Percentiles rank a stretch among this genome's conserved stretches.
Evolutionary conservation across 2,113 vertebrate species (phyloP).

Genomic region (Pavo muticus): DNA sequence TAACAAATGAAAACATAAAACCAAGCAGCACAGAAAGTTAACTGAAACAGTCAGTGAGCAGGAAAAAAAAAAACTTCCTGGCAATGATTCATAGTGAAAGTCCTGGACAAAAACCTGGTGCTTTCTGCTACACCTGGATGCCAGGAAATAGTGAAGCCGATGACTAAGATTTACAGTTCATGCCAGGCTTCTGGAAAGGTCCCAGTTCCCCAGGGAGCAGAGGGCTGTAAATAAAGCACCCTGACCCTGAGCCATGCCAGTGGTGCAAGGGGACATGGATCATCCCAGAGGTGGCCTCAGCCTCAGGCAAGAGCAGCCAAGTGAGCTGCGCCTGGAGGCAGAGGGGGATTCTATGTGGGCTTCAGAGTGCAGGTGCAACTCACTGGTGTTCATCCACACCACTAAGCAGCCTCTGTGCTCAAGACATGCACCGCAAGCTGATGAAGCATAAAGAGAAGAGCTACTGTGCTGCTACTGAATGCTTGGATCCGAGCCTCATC

Average conservation of each 20-base stretch:
- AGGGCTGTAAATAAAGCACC: not conserved
- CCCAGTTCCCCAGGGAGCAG: not conserved
- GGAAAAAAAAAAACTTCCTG: not conserved
- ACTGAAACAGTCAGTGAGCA: not conserved
- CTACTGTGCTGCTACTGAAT: not conserved
- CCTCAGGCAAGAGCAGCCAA: not conserved
- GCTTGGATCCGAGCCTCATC: not conserved
- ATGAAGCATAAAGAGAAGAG: not conserved
- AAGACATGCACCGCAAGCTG: not conserved
- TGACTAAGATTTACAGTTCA: no score
- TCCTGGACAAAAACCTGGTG: not conserved
- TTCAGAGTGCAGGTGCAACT: not conserved
- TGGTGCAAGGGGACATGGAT: not conserved
- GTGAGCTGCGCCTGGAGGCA: rapidly evolving
- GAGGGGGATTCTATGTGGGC: not conserved
- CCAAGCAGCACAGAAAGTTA: not conserved
- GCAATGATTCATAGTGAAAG: not conserved
- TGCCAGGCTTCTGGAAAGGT: not conserved
- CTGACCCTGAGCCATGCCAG: not conserved
- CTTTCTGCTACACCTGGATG: not conserved
- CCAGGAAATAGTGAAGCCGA: not conserved
- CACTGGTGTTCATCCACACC: not conserved
- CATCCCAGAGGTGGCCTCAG: not conserved
- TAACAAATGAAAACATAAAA: not conserved
- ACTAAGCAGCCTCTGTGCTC: not conserved